phyloP scores from a whole-genome alignment of 2,888 invertebrate genomes.

The Nemoura dubitans region DNA sequence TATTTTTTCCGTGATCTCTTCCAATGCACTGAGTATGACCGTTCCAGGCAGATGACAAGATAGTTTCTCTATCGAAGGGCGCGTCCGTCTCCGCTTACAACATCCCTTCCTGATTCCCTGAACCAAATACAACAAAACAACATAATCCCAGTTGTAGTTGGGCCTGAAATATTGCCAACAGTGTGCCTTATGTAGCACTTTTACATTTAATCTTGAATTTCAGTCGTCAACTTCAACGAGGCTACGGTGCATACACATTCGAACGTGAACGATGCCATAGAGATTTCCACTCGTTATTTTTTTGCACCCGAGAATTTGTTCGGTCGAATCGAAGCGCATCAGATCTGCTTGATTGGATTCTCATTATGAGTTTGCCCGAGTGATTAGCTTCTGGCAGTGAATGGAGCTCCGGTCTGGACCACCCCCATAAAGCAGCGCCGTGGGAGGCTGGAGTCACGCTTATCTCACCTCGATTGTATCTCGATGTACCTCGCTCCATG shows the following conservation, averaged over 20 bases:
- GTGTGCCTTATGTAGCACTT: no score
- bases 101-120: no score
- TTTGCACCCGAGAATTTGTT: background rate
- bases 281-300: background rate
- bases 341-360: slow-evolving; percentile 31
- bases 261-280: background rate
- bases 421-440: slow-evolving; percentile 1
- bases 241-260: background rate
- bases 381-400: slow-evolving; percentile 2
- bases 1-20: no score
- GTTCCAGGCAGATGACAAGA: no score
- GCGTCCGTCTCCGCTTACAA: no score
- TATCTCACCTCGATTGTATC: background rate
- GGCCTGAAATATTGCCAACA: no score
- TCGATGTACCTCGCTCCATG: background rate
- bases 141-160: no score
- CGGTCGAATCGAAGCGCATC: background rate
- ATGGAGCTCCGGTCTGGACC: slow-evolving; percentile 7
- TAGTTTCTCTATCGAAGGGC: no score
- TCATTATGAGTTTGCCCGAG: slow-evolving; percentile 23
- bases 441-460: slow-evolving; percentile 18
- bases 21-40: no score
- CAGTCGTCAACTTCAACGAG: background rate
- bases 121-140: no score
- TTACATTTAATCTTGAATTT: background rate